Percentiles rank a stretch among this genome's conserved stretches.
Evolutionary conservation across 1,140 invertebrate species (phyloP).

Genomic region (Adelges cooleyi): DNA sequence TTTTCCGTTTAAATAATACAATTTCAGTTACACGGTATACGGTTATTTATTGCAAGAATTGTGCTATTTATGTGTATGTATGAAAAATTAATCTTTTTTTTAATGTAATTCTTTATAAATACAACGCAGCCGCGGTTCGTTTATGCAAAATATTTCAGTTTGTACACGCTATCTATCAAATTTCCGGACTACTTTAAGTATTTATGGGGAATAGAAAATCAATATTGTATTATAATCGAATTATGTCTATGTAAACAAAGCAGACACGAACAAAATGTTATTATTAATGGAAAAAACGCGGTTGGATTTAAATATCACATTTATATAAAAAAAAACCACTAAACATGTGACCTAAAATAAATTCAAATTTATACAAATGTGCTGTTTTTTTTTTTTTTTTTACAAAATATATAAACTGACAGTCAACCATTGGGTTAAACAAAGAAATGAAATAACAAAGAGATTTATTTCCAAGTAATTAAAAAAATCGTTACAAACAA

Average conservation of each 20-base stretch:
- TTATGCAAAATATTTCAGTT: background rate
- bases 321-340: too few species aligned
- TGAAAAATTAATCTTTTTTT: background rate
- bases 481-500: too few species aligned
- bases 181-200: background rate
- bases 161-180: background rate
- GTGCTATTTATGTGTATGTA: background rate
- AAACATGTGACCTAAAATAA: too few species aligned
- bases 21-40: too few species aligned
- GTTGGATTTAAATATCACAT: too few species aligned
- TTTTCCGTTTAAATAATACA: too few species aligned
- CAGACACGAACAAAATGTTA: background rate
- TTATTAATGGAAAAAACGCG: background rate
- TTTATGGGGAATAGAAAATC: background rate
- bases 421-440: background rate
- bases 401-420: background rate
- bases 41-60: background rate
- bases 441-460: too few species aligned
- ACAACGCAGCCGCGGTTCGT: background rate
- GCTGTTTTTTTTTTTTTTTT: background rate
- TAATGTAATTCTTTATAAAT: background rate
- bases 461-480: too few species aligned
- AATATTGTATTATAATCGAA: constrained; percentile 8
- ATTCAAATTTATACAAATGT: background rate
- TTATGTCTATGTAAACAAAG: background rate